Conservation (phyloP, 2,888 invertebrate species). For the Ophion ventricosus region DNA sequence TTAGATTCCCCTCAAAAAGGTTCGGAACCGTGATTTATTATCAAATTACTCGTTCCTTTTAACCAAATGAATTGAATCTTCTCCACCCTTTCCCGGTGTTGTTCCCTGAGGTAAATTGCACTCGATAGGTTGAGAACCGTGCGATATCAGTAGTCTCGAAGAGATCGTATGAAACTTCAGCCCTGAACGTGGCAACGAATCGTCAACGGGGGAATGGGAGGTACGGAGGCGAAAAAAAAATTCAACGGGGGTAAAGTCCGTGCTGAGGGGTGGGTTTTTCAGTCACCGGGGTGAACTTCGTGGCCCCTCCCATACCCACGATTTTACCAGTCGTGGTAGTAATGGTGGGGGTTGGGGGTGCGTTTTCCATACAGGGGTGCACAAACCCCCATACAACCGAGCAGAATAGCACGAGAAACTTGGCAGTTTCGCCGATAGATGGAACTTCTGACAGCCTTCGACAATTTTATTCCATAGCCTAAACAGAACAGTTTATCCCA, state of each 20-base stretch:
- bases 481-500: background rate
- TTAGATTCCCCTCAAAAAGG: background rate
- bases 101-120: background rate
- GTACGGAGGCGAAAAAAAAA: constrained; percentile 67
- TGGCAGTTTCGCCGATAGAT: constrained; percentile 75
- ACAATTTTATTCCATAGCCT: constrained; percentile 1
- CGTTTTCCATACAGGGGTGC: constrained; percentile 75
- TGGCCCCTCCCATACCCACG: constrained; percentile 60
- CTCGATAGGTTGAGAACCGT: constrained; percentile 49
- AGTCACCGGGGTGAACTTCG: constrained; percentile 63
- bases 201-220: constrained; percentile 72
- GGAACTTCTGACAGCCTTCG: constrained; percentile 59
- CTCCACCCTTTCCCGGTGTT: constrained; percentile 17
- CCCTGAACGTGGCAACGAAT: constrained; percentile 60
- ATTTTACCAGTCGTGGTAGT: background rate
- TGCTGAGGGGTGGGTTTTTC: constrained; percentile 65
- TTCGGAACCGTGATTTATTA: constrained; percentile 9
- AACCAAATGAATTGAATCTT: constrained; percentile 25
- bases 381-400: constrained; percentile 69
- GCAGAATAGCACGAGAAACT: constrained; percentile 68
- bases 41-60: constrained; percentile 26
- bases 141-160: constrained; percentile 19
- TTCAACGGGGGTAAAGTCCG: constrained; percentile 54
- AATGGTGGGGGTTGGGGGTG: constrained; percentile 61
- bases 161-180: constrained; percentile 27